A percentile compares a stretch with the other conserved stretches of the same genome.
These are phyloP conservation scores for Archocentrus centrarchus DNA, from an alignment of 2,113 vertebrate genomes.

Conservation along the genomic window DNA sequence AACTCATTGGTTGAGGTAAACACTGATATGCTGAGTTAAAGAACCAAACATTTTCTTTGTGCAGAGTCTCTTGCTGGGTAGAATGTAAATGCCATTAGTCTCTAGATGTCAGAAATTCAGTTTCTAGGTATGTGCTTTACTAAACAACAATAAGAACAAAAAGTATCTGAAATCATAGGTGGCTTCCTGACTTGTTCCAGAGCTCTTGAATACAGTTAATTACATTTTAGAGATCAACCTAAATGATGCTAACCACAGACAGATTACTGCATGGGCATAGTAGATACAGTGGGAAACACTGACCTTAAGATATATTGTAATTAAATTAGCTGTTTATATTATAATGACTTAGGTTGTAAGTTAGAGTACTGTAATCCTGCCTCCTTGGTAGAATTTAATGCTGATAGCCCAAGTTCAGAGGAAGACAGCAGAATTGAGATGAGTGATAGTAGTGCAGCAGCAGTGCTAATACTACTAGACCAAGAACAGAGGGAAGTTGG, in stretches of 20 bases:
- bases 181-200: background rate
- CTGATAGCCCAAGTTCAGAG: background rate
- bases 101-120: background rate
- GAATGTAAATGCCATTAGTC: conserved; percentile 22
- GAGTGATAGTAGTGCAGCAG: background rate
- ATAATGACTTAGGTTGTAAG: background rate
- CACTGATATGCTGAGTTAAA: conserved; percentile 13
- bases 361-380: background rate
- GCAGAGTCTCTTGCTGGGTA: background rate
- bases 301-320: background rate
- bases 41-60: background rate
- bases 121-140: background rate
- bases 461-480: background rate
- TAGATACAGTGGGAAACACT: background rate
- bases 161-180: background rate
- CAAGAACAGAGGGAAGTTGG: background rate
- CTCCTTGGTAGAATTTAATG: background rate
- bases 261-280: background rate
- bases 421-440: background rate
- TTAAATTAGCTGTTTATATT: background rate
- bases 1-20: conserved; percentile 15
- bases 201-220: background rate
- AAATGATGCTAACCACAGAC: background rate
- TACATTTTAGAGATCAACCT: background rate
- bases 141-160: background rate